phyloP scores from a whole-genome alignment of 1,140 invertebrate genomes.

The Heliconius hermathena region DNA sequence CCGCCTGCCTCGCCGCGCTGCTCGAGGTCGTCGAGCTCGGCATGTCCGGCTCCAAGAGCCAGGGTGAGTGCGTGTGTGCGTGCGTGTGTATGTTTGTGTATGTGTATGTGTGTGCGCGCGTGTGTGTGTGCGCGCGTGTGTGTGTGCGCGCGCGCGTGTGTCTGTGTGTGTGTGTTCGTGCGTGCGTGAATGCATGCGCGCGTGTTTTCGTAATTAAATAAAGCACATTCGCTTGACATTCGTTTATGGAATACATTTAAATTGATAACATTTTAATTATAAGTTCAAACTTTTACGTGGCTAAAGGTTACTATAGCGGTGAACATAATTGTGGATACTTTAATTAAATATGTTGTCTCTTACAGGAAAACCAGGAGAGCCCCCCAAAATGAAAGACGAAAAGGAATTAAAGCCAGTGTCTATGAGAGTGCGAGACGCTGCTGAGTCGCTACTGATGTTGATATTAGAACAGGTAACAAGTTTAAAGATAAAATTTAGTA shows the following conservation, averaged over 20 bases:
- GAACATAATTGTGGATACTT: background rate
- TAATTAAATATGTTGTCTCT: background rate
- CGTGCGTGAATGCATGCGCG: too few species aligned
- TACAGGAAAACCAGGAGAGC: constrained; percentile 90
- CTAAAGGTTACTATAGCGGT: too few species aligned
- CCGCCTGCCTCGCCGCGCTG: constrained; percentile 95
- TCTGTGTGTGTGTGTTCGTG: too few species aligned
- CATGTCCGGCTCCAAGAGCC: constrained; percentile 96
- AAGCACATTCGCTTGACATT: too few species aligned
- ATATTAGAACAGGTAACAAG: constrained; percentile 91
- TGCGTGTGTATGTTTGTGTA: too few species aligned
- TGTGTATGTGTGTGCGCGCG: background rate
- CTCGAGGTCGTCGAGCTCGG: constrained; percentile 98
- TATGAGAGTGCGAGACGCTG: constrained; percentile 97
- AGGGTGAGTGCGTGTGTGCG: constrained; percentile 71
- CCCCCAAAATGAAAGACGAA: constrained; percentile 95
- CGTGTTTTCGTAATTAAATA: too few species aligned
- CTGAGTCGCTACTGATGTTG: constrained; percentile 94
- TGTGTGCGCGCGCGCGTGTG: too few species aligned
- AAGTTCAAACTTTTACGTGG: too few species aligned
- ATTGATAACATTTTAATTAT: too few species aligned
- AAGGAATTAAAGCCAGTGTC: constrained; percentile 98
- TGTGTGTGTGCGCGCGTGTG: too few species aligned
- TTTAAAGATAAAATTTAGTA: too few species aligned
- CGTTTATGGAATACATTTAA: too few species aligned